Evolutionary conservation across 2,113 vertebrate species (phyloP), one percentile per base, ranked within the genome.

Genomic region (Mirza zaza): DNA sequence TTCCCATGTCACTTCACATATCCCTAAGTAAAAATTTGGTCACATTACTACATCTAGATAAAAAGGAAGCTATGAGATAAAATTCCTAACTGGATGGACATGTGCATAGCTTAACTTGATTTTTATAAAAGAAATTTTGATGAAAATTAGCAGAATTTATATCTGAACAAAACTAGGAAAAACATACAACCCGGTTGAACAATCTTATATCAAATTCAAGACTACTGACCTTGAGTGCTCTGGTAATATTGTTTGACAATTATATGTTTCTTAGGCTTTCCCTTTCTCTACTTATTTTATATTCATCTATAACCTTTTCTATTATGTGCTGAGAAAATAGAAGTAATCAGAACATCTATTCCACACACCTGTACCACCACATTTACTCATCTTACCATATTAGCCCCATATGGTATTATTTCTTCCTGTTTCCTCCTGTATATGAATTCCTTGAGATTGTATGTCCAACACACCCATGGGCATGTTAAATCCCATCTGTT

Each of bases 311-410:
- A 67, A 32, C 27, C 23, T 85, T 68, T 18, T 27, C 52, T 13
- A 18, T 65, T 63, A 32, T n/a, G 34, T 10, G 29, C 21, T 81
- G 25, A 71, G 34, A 70, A 86, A 91, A 55, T 20, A 75, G 61
- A 81, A 92, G 59, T 12, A 81, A 34, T 36, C 34, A 42, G n/a
- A 82, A 50, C 3, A n/a, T 39, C 8, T 50, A 65, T 68, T 81
- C 3, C 3, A 23, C 1, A 68, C 6, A 29, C 8, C 13, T 5
- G 1, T 2, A 27, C 6, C n/a, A 48, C 50, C 25, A 8, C 21
- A 39, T 61, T 27, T 68, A 20, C 18, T 83, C 27, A 11, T 50
- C 5, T 77, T 17, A 14, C 39, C 20, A 27, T 29, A 50, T 42
- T 77, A 61, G 39, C 5, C 17, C 6, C 6, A 23, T n/a, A 29